A percentile compares a stretch with the other conserved stretches of the same genome.
phyloP scores from a whole-genome alignment of 2,113 vertebrate genomes.

The Eurypyga helias region DNA sequence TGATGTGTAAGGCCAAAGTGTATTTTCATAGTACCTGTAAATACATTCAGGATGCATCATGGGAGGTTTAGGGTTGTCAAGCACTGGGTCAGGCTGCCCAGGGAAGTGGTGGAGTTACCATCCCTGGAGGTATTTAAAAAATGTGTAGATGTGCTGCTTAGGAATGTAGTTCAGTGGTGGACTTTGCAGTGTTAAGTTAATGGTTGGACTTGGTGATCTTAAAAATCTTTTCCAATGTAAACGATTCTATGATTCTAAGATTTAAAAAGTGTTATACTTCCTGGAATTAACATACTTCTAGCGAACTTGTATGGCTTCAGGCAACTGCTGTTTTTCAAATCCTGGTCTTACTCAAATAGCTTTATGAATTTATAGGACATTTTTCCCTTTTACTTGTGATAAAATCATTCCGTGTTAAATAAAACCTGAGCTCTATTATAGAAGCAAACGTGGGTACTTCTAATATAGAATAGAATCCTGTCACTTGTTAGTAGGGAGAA shows the following conservation, averaged over 20 bases:
- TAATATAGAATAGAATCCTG: neutral
- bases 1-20: neutral
- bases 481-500: no score
- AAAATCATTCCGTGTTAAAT: neutral
- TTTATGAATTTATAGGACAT: neutral
- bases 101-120: no score
- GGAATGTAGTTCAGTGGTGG: no score
- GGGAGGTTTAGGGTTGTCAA: no score
- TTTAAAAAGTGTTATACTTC: neutral
- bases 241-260: no score
- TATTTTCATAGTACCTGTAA: neutral
- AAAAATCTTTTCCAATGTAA: no score
- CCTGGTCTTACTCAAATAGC: neutral
- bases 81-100: no score
- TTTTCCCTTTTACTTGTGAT: neutral
- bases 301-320: neutral
- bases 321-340: neutral
- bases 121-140: no score
- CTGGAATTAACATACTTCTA: neutral
- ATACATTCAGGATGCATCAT: no score
- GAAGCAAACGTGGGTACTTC: neutral
- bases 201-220: no score
- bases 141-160: no score
- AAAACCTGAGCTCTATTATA: neutral
- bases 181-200: no score